Percentiles rank a stretch among this genome's conserved stretches.
Conservation (phyloP, 2,797 vertebrate genomes). For the Bradypus variegatus region DNA sequence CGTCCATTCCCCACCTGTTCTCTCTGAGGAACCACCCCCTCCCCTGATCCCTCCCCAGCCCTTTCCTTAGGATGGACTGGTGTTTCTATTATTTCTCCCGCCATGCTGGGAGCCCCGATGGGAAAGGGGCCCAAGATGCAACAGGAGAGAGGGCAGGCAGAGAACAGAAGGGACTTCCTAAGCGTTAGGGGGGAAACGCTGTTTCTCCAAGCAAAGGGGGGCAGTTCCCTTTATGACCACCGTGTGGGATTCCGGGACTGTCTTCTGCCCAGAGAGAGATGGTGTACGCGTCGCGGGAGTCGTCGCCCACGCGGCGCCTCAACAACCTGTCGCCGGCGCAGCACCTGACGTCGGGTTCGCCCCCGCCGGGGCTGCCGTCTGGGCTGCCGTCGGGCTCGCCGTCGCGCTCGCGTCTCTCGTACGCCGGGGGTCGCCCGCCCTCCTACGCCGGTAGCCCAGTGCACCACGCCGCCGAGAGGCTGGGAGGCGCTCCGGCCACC, state of each 20-base stretch:
- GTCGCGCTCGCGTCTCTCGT: constrained; percentile 93
- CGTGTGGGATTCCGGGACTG: not conserved
- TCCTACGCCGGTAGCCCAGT: constrained; percentile 86
- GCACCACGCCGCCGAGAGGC: constrained; percentile 80
- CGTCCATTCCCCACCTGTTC: not conserved
- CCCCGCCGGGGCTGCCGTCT: constrained; percentile 80
- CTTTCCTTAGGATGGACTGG: not conserved
- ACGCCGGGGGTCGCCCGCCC: constrained; percentile 90
- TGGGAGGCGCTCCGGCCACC: constrained; percentile 73
- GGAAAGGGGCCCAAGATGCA: not conserved
- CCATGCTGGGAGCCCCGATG: not conserved
- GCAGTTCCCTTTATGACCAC: constrained; percentile 21
- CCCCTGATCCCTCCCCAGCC: not conserved
- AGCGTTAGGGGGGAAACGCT: not conserved
- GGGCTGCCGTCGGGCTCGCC: constrained; percentile 86
- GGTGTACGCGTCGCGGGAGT: constrained; percentile 96
- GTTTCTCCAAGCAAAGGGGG: not conserved
- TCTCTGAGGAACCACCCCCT: not conserved
- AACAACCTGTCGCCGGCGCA: constrained; percentile 91
- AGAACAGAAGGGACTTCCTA: not conserved
- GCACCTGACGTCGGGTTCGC: constrained; percentile 75
- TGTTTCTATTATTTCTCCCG: not conserved
- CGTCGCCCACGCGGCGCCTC: constrained; percentile 92
- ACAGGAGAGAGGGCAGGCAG: not conserved
- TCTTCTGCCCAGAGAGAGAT: constrained; percentile 87